phyloP scores from a whole-genome alignment of 2,888 invertebrate genomes.

The Drosophila barbarae region DNA sequence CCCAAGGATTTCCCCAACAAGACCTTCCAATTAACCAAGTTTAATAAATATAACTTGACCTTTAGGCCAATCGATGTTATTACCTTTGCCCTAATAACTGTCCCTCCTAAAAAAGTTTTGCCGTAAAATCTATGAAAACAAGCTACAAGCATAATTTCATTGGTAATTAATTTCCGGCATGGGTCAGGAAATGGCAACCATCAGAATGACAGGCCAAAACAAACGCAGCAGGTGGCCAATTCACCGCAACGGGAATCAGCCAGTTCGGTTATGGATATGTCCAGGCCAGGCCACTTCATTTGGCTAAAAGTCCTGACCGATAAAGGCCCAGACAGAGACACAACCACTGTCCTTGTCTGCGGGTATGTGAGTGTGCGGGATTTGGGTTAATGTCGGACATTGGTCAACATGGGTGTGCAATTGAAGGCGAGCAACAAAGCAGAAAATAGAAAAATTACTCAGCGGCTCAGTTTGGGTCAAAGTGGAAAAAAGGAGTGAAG shows the following conservation, averaged over 20 bases:
- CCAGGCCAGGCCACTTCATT: slow-evolving; percentile 49
- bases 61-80: slow-evolving; percentile 5
- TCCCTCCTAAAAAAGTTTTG: slow-evolving; percentile 5
- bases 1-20: neutral
- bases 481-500: slow-evolving; percentile 34
- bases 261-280: slow-evolving; percentile 22
- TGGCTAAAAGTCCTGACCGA: slow-evolving; percentile 58
- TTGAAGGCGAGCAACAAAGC: slow-evolving; percentile 68
- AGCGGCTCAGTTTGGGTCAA: slow-evolving; percentile 42
- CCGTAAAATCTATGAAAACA: slow-evolving; percentile 50
- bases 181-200: slow-evolving; percentile 36
- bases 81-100: slow-evolving; percentile 1
- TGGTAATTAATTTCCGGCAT: slow-evolving; percentile 66
- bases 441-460: slow-evolving; percentile 73
- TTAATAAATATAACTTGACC: neutral
- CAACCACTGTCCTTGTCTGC: slow-evolving; percentile 6
- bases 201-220: slow-evolving; percentile 36
- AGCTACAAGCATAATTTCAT: slow-evolving; percentile 43
- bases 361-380: slow-evolving; percentile 43
- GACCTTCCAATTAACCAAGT: neutral
- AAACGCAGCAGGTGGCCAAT: slow-evolving; percentile 61
- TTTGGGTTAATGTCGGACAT: slow-evolving; percentile 71
- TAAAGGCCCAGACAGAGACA: slow-evolving; percentile 32
- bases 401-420: slow-evolving; percentile 73
- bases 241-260: slow-evolving; percentile 19